Evolutionary conservation across 2,113 vertebrate genomes (phyloP), one percentile per base, ranked within the genome.

Genomic region (Hystrix brachyura): DNA sequence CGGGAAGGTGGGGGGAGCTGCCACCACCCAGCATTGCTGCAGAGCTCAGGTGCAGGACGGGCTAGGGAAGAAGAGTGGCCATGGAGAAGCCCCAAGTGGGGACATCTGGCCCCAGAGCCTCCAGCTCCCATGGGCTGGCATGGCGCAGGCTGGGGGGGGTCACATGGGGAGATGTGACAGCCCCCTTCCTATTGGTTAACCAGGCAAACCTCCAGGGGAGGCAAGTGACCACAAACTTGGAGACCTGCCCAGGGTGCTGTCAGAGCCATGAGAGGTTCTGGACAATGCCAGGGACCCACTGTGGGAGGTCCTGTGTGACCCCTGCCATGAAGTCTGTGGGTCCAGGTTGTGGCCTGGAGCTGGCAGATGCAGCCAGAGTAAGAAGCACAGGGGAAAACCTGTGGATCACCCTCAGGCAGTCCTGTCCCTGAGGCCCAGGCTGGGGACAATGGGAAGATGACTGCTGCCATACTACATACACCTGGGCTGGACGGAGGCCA

Each of bases 11-110:
- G 8, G 29, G 2, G 34, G 17, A 12, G 60, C 72, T 2, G 29
- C 76, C 57, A 18, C 48, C 32, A 1, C 48, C 13, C 59, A n/a
- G 59, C 0, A 0, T 25, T 27, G 0, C 59, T 29, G 32, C 4
- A 11, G 38, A 29, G 55, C 13, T 0, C 55, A 0, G 1, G 13
- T 4, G n/a, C 90, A 38, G 80, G 83, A 34, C 1, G 7, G 12
- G n/a, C 7, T 0, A 13, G 23, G 21, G 59, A 3, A 18, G 64
- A 46, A 25, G 46, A 64, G 34, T 51, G 10, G 43, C 11, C 1
- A 18, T 0, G 29, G 48, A 51, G 29, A 27, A 6, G 43, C n/a
- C 69, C 51, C 17, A 0, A 0, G 9, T 67, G 17, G n/a, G 90
- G 48, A 48, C 15, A 1, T 6, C 13, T 12, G n/a, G n/a, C 11